Conservation (phyloP, 2,888 invertebrate genomes). For the Entomobrya multifasciata region DNA sequence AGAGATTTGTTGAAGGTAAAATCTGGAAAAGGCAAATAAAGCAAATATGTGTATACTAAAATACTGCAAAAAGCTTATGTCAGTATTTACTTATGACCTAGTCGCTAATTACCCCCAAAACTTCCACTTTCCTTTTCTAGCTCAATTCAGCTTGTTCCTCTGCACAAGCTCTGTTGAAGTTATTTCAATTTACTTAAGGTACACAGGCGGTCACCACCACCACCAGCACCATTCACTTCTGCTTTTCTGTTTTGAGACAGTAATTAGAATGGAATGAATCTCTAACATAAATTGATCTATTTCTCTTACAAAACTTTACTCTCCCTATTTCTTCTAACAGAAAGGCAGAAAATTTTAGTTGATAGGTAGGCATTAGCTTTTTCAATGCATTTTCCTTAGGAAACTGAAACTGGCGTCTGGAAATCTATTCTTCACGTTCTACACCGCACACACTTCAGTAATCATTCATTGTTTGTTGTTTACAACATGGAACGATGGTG, state of each 20-base stretch:
- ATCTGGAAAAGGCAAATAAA: not conserved
- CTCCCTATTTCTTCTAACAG: no score
- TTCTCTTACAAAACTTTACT: not conserved
- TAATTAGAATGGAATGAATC: constrained; percentile 3
- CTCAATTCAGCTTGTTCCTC: no score
- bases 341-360: not conserved
- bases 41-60: no score
- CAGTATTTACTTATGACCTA: no score
- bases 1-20: no score
- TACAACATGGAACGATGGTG: not conserved
- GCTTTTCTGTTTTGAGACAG: not conserved
- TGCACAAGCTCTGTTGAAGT: no score
- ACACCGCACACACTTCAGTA: not conserved
- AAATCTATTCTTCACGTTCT: not conserved
- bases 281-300: constrained; percentile 15
- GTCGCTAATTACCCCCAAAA: no score
- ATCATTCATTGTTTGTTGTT: constrained; percentile 26
- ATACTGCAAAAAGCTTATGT: no score
- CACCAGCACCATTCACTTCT: not conserved
- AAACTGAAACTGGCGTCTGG: not conserved
- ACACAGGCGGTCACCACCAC: no score
- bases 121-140: no score
- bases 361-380: constrained; percentile 7
- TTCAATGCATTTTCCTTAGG: not conserved
- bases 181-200: not conserved